phyloP scores from a whole-genome alignment of 2,113 vertebrate species.

The Colistium nudipinnis region DNA sequence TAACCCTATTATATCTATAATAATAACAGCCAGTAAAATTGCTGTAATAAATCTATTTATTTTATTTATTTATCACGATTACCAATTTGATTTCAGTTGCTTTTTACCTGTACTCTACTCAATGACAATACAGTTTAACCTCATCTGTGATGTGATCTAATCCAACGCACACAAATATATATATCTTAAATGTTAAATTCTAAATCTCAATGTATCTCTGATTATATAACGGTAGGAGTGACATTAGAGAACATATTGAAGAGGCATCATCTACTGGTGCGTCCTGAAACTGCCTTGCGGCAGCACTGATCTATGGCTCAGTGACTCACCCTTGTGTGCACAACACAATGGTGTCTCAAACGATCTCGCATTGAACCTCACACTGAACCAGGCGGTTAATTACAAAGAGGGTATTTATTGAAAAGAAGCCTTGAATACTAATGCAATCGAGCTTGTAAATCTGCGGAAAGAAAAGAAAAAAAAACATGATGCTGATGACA shows the following conservation, averaged over 20 bases:
- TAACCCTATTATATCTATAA: no score
- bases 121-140: no score
- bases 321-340: not conserved
- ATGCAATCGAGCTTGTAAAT: not conserved
- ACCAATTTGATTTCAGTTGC: no score
- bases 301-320: not conserved
- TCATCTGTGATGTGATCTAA: no score
- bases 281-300: not conserved
- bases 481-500: slow-evolving; percentile 5
- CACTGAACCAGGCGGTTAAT: slow-evolving; percentile 36
- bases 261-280: not conserved
- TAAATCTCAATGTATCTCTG: no score
- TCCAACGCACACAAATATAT: no score
- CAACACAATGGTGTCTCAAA: slow-evolving; percentile 15
- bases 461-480: not conserved
- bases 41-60: no score
- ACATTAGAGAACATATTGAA: not conserved
- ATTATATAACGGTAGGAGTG: not conserved
- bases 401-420: slow-evolving; percentile 32
- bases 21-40: no score
- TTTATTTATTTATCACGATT: no score
- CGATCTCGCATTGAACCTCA: not conserved
- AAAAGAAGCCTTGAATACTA: not conserved
- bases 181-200: no score
- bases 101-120: no score